phyloP scores from a whole-genome alignment of 2,888 invertebrate genomes.

The Orthosia gothica region DNA sequence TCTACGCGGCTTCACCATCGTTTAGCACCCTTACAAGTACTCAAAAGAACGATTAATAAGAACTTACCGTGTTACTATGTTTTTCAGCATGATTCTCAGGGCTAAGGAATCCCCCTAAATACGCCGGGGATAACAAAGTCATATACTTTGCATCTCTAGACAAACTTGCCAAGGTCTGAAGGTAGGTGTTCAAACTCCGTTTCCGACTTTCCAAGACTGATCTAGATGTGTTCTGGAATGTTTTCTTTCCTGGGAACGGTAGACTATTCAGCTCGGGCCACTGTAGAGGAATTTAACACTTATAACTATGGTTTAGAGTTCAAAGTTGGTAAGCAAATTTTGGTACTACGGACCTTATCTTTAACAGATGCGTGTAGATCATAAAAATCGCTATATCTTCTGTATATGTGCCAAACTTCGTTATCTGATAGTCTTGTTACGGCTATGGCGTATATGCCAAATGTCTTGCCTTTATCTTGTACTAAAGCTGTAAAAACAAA shows the following conservation, averaged over 20 bases:
- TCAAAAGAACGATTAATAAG: neutral
- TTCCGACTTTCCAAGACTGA: slow-evolving; percentile 96
- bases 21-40: neutral
- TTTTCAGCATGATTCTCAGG: slow-evolving; percentile 87
- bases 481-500: slow-evolving; percentile 92
- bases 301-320: neutral
- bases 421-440: slow-evolving; percentile 94
- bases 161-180: slow-evolving; percentile 92
- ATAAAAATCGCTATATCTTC: slow-evolving; percentile 98
- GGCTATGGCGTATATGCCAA: slow-evolving; percentile 97
- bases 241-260: slow-evolving; percentile 97
- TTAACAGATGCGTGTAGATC: slow-evolving; percentile 96
- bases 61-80: slow-evolving; percentile 84
- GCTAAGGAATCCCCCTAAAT: slow-evolving; percentile 88
- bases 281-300: slow-evolving; percentile 80
- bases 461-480: slow-evolving; percentile 96
- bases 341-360: slow-evolving; percentile 90
- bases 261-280: slow-evolving; percentile 95
- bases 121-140: slow-evolving; percentile 82
- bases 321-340: neutral
- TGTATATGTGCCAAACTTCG: slow-evolving; percentile 97
- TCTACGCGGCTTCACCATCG: neutral
- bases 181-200: slow-evolving; percentile 95
- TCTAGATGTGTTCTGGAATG: slow-evolving; percentile 97
- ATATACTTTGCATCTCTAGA: slow-evolving; percentile 85